Percentiles rank a stretch among this genome's conserved stretches.
Evolutionary conservation across 2,888 invertebrate species (phyloP).

Genomic region (Ophioninae sp.): DNA sequence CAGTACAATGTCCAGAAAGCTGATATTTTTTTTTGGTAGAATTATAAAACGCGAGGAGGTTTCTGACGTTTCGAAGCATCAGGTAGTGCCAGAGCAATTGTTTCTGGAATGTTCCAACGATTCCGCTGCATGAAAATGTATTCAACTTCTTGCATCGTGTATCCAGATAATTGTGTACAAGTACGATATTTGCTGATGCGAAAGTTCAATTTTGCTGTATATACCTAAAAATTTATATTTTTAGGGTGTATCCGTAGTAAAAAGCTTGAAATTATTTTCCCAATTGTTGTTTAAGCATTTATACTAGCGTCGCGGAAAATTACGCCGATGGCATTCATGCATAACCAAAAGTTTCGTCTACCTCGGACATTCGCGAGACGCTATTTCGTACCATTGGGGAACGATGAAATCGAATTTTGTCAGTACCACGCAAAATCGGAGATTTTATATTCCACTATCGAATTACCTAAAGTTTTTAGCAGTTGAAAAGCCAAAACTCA

Average conservation of each 20-base stretch:
- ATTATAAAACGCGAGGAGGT: conserved; percentile 18
- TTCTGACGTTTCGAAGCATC: conserved; percentile 1
- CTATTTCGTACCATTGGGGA: neutral
- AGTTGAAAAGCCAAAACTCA: too few relatives aligned
- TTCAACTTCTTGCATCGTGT: neutral
- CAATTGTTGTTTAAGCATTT: neutral
- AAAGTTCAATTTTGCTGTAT: conserved; percentile 23
- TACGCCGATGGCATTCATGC: neutral
- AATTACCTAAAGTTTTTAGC: too few relatives aligned
- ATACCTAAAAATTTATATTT: conserved; percentile 30
- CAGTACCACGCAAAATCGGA: neutral
- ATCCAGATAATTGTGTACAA: neutral
- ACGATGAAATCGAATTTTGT: conserved; percentile 26
- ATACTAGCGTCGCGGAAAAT: neutral
- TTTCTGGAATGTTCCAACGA: conserved; percentile 12
- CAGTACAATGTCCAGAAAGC: conserved; percentile 5
- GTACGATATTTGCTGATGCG: conserved; percentile 3
- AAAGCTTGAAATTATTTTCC: neutral
- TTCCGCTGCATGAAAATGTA: neutral
- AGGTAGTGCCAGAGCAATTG: neutral
- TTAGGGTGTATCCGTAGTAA: conserved; percentile 9
- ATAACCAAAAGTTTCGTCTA: conserved; percentile 52
- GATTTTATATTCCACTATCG: neutral
- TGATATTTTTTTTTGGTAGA: conserved; percentile 30
- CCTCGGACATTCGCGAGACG: conserved; percentile 37